Evolutionary conservation across 2,797 vertebrate genomes (phyloP).

Genomic region (Ctenopoma kingsleyae): DNA sequence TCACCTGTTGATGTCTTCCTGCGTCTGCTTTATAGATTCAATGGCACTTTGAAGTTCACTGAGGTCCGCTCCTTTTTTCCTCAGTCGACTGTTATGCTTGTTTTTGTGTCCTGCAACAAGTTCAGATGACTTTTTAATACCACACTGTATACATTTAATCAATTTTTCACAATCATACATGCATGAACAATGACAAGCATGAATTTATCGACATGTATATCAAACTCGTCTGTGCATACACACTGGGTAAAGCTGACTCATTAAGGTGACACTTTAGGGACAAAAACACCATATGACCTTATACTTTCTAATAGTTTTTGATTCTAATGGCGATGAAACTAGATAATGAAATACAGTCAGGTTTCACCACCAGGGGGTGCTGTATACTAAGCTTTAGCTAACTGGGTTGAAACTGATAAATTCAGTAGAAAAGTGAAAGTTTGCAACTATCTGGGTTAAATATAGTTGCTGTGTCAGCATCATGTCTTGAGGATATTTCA

Average conservation of each 20-base stretch:
- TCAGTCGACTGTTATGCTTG: conserved; percentile 90
- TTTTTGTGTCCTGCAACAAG: conserved; percentile 88
- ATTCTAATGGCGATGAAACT: neutral
- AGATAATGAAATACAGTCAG: no score
- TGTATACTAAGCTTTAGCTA: neutral
- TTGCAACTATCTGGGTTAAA: no score
- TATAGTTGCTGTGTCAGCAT: neutral
- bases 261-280: no score
- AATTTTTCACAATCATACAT: neutral
- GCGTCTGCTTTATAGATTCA: conserved; percentile 94
- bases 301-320: no score
- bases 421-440: no score
- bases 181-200: no score
- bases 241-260: no score
- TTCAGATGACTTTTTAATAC: neutral
- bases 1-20: conserved; percentile 98
- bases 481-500: neutral
- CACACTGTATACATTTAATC: neutral
- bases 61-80: conserved; percentile 93
- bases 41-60: conserved; percentile 97
- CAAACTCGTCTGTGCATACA: no score
- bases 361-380: conserved; percentile 8
- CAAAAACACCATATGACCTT: no score
- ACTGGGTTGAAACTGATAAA: no score
- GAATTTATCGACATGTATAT: no score